These are phyloP conservation scores for Podarcis siculus DNA, from an alignment of 2,797 vertebrate species.

Conservation along the genomic window DNA sequence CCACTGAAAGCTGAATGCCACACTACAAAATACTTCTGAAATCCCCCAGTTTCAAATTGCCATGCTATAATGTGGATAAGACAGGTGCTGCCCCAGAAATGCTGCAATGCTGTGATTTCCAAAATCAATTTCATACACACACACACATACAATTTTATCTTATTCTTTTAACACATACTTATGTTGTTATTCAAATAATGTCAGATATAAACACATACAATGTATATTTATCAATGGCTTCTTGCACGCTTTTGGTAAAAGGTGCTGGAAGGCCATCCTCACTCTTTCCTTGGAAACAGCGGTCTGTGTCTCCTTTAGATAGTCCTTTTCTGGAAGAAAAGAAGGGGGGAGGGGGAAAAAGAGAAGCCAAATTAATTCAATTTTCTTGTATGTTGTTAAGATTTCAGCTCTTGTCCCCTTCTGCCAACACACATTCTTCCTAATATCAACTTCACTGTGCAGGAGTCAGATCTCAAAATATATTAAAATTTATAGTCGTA, in stretches of 20 bases:
- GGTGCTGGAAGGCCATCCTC: conserved; percentile 70
- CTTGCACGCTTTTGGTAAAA: conserved; percentile 79
- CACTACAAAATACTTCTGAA: background rate
- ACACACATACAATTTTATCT: background rate
- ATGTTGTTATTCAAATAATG: background rate
- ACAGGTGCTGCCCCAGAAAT: background rate
- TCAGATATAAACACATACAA: conserved; percentile 73
- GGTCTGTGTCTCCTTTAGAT: conserved; percentile 62
- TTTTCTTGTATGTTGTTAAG: conserved; percentile 1
- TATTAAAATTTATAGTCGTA: background rate
- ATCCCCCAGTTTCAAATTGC: background rate
- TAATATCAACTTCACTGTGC: background rate
- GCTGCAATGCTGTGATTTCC: background rate
- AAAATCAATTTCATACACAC: background rate
- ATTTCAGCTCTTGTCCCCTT: background rate
- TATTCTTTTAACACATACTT: background rate
- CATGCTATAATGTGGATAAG: background rate
- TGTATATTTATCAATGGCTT: conserved; percentile 77
- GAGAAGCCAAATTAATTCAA: background rate
- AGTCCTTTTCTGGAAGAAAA: conserved; percentile 80
- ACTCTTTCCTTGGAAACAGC: conserved; percentile 60
- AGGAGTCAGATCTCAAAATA: background rate
- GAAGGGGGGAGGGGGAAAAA: background rate
- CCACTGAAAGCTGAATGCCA: background rate
- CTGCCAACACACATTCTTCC: too few species aligned